A percentile compares a stretch with the other conserved stretches of the same genome.
Evolutionary conservation across 2,888 invertebrate genomes (phyloP).

Genomic region (Argyresthia goedartella): DNA sequence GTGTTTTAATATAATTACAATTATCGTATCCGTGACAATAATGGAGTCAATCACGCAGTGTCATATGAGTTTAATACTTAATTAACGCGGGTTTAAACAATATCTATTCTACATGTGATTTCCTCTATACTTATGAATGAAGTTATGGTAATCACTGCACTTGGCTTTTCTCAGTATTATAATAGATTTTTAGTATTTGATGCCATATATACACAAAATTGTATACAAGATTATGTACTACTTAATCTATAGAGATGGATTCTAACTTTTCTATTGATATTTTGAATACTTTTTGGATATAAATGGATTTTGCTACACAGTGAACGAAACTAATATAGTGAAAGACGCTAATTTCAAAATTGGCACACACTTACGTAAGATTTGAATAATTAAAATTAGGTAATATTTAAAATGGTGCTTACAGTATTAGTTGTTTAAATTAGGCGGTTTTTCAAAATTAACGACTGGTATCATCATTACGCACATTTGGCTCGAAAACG

Average conservation of each 20-base stretch:
- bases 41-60: conserved; percentile 43
- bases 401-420: conserved; percentile 52
- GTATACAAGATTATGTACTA: conserved; percentile 21
- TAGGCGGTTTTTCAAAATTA: conserved; percentile 34
- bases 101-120: no score
- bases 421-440: conserved; percentile 60
- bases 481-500: conserved; percentile 34
- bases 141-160: neutral
- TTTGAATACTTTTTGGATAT: conserved; percentile 28
- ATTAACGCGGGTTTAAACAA: neutral
- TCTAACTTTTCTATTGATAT: conserved; percentile 14
- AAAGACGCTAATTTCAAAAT: conserved; percentile 30
- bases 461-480: conserved; percentile 13
- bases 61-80: conserved; percentile 29
- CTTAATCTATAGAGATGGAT: conserved; percentile 1
- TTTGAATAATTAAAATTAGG: conserved; percentile 24
- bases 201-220: conserved; percentile 44
- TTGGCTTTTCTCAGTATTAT: conserved; percentile 53
- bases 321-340: neutral
- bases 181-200: conserved; percentile 49
- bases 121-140: neutral
- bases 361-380: conserved; percentile 30
- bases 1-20: neutral
- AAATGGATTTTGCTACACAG: conserved; percentile 17
- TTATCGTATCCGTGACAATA: conserved; percentile 33